These are phyloP conservation scores for Alaudala cheleensis DNA, from an alignment of 2,113 vertebrate species.

Conservation along the genomic window DNA sequence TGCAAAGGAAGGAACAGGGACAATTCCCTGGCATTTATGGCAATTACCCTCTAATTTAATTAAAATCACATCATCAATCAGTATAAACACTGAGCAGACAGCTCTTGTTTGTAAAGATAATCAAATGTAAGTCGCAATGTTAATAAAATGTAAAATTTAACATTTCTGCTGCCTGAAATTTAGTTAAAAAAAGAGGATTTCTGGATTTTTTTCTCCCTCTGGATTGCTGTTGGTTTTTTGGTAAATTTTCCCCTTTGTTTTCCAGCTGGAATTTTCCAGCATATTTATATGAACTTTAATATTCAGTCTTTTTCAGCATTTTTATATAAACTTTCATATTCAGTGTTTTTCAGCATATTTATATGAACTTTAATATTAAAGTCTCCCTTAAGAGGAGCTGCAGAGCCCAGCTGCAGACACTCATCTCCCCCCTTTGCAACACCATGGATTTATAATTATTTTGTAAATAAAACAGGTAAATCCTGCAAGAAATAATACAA, in stretches of 20 bases:
- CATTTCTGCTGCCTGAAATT: not conserved
- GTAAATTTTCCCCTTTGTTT: too few species aligned
- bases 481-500: not conserved
- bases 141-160: not conserved
- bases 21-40: not conserved
- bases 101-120: not conserved
- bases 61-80: not conserved
- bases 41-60: not conserved
- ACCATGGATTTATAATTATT: not conserved
- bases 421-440: not conserved
- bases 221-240: too few species aligned
- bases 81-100: not conserved
- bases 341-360: not conserved
- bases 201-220: not conserved
- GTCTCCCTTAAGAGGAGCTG: not conserved
- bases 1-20: conserved; percentile 26
- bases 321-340: not conserved
- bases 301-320: not conserved
- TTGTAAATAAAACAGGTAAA: not conserved
- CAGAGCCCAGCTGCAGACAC: not conserved
- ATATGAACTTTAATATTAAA: not conserved
- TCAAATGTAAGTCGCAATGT: too few species aligned
- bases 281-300: too few species aligned
- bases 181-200: not conserved
- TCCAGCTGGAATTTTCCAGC: too few species aligned